These are phyloP conservation scores for Clavelina lepadiformis DNA, from an alignment of 23 tunicate genomes.

Conservation along the genomic window DNA sequence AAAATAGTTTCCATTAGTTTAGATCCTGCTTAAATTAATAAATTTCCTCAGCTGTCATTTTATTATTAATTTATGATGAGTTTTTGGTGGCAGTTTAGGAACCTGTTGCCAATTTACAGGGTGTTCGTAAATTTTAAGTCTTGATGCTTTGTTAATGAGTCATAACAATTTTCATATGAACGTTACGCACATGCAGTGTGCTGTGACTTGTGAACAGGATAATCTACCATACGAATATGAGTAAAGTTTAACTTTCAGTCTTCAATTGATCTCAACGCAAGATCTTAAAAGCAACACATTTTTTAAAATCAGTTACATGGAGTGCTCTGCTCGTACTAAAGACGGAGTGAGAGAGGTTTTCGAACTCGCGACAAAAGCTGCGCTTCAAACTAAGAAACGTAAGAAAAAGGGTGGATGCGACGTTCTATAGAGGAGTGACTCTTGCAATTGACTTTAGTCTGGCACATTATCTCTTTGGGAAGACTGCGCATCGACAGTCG, in stretches of 20 bases:
- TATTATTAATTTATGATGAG: background rate
- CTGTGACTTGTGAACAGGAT: too few relatives aligned
- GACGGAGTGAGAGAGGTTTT: conserved; percentile 98
- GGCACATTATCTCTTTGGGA: too few relatives aligned
- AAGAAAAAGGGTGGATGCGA: conserved; percentile 93
- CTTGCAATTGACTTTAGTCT: conserved; percentile 22
- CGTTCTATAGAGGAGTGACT: conserved; percentile 46
- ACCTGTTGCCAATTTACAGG: background rate
- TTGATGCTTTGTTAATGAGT: background rate
- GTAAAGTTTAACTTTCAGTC: background rate
- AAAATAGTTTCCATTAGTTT: background rate
- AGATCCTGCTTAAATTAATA: background rate
- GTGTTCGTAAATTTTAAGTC: background rate
- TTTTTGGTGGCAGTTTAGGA: background rate
- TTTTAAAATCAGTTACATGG: conserved; percentile 59
- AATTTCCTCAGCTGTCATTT: background rate
- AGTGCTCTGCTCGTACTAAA: conserved; percentile 95
- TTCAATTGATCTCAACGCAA: background rate
- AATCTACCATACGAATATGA: background rate
- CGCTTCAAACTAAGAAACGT: conserved; percentile 77
- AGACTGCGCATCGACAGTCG: too few relatives aligned
- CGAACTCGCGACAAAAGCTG: conserved; percentile 93
- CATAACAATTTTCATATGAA: too few relatives aligned
- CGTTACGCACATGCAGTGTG: too few relatives aligned
- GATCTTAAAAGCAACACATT: background rate